Evolutionary conservation across 2,113 vertebrate genomes (phyloP).

Genomic region (Cyprinodon tularosa): DNA sequence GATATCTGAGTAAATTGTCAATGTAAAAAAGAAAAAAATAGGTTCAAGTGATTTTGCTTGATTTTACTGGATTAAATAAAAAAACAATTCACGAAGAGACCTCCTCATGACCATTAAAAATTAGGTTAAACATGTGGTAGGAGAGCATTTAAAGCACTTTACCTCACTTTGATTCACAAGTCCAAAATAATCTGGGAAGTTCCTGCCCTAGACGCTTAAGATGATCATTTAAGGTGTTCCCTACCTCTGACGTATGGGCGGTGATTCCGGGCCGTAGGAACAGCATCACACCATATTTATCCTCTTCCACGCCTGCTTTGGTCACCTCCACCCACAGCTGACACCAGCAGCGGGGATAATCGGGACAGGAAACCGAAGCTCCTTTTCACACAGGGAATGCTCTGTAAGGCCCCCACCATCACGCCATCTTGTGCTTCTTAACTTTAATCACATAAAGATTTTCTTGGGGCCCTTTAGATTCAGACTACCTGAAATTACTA

Average conservation of each 20-base stretch:
- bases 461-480: background rate
- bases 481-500: background rate
- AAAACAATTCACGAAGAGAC: background rate
- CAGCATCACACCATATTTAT: background rate
- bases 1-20: too few species aligned
- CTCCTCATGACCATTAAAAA: constrained; percentile 29
- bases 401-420: background rate
- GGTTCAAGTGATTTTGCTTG: too few species aligned
- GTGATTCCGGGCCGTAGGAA: constrained; percentile 19
- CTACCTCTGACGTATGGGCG: constrained; percentile 34
- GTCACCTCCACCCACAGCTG: constrained; percentile 10
- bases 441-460: constrained; percentile 17
- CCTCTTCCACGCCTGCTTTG: constrained; percentile 21
- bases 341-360: constrained; percentile 14
- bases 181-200: constrained; percentile 44
- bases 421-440: background rate
- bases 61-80: too few species aligned
- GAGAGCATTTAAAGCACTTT: background rate
- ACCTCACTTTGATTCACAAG: constrained; percentile 16
- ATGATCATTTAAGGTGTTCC: constrained; percentile 55
- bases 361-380: background rate
- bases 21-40: too few species aligned
- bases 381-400: background rate
- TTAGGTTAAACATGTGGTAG: background rate
- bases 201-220: constrained; percentile 43